phyloP scores from a whole-genome alignment of 1,140 invertebrate species.

The Ephestia elutella region DNA sequence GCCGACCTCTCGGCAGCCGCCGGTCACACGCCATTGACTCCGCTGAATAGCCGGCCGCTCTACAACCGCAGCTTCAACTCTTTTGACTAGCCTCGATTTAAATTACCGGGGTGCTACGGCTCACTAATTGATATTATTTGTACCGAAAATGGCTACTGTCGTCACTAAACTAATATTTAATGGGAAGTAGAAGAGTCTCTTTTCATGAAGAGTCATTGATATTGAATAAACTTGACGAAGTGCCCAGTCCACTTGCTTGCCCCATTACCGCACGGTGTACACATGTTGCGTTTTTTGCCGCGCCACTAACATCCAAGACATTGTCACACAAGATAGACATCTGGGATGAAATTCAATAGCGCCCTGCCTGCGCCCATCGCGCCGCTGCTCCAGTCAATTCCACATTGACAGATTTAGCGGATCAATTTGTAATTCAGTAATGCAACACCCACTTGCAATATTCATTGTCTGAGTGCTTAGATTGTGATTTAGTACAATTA shows the following conservation, averaged over 20 bases:
- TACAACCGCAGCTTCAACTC: constrained; percentile 44
- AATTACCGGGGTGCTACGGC: constrained; percentile 27
- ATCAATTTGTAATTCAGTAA: constrained; percentile 50
- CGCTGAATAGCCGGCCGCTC: constrained; percentile 52
- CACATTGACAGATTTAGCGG: constrained; percentile 31
- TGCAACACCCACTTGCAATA: constrained; percentile 47
- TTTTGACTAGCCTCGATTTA: constrained; percentile 43
- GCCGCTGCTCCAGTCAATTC: constrained; percentile 23
- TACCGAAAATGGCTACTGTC: constrained; percentile 13
- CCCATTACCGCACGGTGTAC: constrained; percentile 31
- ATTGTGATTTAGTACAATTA: constrained; percentile 52
- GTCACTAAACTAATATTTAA: not conserved
- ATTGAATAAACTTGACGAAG: too few relatives aligned
- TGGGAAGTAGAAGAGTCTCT: too few relatives aligned
- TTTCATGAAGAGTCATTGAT: too few relatives aligned
- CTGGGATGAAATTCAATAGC: constrained; percentile 52
- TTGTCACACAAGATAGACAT: constrained; percentile 47
- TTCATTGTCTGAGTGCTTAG: constrained; percentile 49
- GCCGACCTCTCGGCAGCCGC: constrained; percentile 41
- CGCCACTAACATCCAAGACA: constrained; percentile 44
- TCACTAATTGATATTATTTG: constrained; percentile 26
- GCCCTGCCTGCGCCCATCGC: constrained; percentile 6
- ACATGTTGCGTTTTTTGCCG: constrained; percentile 53
- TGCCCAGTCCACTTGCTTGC: constrained; percentile 40
- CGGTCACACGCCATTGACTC: constrained; percentile 66